Percentiles rank a stretch among this genome's conserved stretches.
phyloP scores from a whole-genome alignment of 1,140 invertebrate species.

The Heliconius hermathena region DNA sequence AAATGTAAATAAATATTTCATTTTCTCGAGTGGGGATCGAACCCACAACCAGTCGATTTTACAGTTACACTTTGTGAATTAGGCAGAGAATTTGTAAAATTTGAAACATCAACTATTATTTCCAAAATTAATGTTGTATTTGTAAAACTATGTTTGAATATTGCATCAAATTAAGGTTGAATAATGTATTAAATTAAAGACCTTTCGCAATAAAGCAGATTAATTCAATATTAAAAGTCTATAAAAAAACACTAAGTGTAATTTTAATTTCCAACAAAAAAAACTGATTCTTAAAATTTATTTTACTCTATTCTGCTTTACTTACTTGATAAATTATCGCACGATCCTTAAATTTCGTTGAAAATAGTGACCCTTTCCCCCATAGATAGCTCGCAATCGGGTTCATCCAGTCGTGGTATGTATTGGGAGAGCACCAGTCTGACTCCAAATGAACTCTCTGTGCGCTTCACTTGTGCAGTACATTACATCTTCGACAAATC shows the following conservation, averaged over 20 bases:
- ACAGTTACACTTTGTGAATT: not conserved
- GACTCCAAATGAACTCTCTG: conserved; percentile 54
- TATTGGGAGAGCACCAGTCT: conserved; percentile 44
- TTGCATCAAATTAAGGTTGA: too few species aligned
- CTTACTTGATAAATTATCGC: conserved; percentile 28
- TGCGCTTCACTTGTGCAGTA: conserved; percentile 52
- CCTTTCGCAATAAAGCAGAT: not conserved
- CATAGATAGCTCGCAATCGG: conserved; percentile 65
- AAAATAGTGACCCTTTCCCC: conserved; percentile 52
- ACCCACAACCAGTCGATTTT: too few species aligned
- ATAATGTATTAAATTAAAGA: not conserved
- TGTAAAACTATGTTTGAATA: not conserved
- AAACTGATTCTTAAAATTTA: not conserved
- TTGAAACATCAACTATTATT: not conserved
- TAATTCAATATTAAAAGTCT: not conserved
- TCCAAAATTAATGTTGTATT: not conserved
- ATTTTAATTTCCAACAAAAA: not conserved
- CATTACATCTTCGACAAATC: conserved; percentile 54
- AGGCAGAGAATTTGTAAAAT: not conserved
- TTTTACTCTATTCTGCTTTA: not conserved
- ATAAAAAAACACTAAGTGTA: not conserved
- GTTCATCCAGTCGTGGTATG: conserved; percentile 60
- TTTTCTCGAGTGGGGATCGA: too few species aligned
- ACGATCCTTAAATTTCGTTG: conserved; percentile 1
- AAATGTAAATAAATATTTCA: too few species aligned